Evolutionary conservation across 2,113 vertebrate genomes (phyloP).

Genomic region (Dinomys branickii): DNA sequence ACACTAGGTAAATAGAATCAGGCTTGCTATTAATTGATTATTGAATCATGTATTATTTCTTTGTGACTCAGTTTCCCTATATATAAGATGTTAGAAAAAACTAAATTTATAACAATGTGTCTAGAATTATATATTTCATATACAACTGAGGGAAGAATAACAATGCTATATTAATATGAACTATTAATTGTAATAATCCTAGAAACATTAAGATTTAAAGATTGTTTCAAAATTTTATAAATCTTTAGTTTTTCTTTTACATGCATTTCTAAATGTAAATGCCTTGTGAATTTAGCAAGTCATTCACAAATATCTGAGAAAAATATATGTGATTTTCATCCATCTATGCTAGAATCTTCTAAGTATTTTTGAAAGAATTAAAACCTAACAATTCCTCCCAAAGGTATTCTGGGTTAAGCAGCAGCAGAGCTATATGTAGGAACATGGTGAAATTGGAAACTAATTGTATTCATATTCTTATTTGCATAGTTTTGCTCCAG

Average conservation of each 20-base stretch:
- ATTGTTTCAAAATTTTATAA: conserved; percentile 41
- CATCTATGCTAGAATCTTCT: background rate
- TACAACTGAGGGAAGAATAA: background rate
- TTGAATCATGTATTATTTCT: background rate
- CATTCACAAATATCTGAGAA: conserved; percentile 46
- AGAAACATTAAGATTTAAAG: conserved; percentile 28
- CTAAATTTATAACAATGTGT: background rate
- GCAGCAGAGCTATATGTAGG: background rate
- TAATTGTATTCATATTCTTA: conserved; percentile 66
- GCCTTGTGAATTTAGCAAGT: conserved; percentile 34
- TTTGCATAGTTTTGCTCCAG: conserved; percentile 54
- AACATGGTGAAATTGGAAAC: conserved; percentile 7
- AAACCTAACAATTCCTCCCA: conserved; percentile 54
- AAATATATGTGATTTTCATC: conserved; percentile 29
- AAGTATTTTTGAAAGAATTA: conserved; percentile 24
- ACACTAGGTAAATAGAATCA: background rate
- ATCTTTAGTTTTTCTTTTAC: conserved; percentile 6
- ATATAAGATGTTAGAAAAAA: background rate
- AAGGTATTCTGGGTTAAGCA: conserved; percentile 41
- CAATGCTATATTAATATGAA: background rate
- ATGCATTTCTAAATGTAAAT: conserved; percentile 24
- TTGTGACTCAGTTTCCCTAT: background rate
- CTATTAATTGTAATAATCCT: background rate
- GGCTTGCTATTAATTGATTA: background rate
- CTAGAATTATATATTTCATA: background rate